Percentiles rank a stretch among this genome's conserved stretches.
These are phyloP conservation scores for Liopterus haemorrhoidalis DNA, from an alignment of 2,888 invertebrate species.

Conservation along the genomic window DNA sequence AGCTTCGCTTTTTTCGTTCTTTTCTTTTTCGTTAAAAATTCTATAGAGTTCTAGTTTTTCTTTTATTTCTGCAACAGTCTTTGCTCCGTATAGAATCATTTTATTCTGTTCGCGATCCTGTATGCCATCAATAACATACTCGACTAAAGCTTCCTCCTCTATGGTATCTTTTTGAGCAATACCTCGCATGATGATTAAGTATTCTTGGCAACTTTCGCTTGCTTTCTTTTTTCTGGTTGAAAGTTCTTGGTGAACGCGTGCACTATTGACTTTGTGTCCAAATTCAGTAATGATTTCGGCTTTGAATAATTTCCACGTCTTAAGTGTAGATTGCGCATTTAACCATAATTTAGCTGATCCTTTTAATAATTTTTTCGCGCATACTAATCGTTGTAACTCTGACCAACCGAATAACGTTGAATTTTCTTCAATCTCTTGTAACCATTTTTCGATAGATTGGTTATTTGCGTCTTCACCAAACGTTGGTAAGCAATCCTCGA, in stretches of 20 bases:
- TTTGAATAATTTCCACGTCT: constrained; percentile 22
- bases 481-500: constrained; percentile 9
- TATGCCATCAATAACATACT: constrained; percentile 28
- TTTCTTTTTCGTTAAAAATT: constrained; percentile 24
- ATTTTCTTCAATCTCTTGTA: constrained; percentile 13
- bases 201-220: constrained; percentile 23
- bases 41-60: too few relatives aligned
- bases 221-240: constrained; percentile 16
- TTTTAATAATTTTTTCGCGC: constrained; percentile 10
- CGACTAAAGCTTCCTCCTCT: constrained; percentile 27
- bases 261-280: constrained; percentile 23
- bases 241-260: constrained; percentile 24
- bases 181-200: constrained; percentile 28
- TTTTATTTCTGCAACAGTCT: too few relatives aligned
- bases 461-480: constrained; percentile 14
- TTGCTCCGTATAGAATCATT: constrained; percentile 10
- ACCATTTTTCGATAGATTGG: constrained; percentile 12
- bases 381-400: constrained; percentile 12
- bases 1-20: not conserved
- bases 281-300: constrained; percentile 24
- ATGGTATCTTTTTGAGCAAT: constrained; percentile 28
- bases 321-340: not conserved
- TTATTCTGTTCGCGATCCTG: constrained; percentile 21
- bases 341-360: constrained; percentile 14
- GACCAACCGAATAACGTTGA: constrained; percentile 7